phyloP scores from a whole-genome alignment of 2,797 vertebrate genomes.

The Rhinella marina region DNA sequence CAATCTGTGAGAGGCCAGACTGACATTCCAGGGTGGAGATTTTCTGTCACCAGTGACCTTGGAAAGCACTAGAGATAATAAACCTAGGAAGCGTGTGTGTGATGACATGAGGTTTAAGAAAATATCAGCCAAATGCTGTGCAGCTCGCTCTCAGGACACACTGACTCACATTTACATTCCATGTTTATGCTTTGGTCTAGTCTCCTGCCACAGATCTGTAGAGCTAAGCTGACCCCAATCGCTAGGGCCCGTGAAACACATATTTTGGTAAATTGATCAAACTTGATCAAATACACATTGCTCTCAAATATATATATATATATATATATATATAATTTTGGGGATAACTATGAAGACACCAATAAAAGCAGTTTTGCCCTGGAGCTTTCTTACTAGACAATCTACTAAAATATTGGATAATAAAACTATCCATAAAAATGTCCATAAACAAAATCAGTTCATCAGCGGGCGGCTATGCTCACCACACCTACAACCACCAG shows the following conservation, averaged over 20 bases:
- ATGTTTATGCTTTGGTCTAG: background rate
- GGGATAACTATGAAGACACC: no score
- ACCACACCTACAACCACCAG: no score
- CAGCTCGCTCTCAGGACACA: background rate
- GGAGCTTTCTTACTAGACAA: no score
- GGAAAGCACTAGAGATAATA: slow-evolving; percentile 50
- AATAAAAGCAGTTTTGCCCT: no score
- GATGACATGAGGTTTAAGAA: slow-evolving; percentile 49
- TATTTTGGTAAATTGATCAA: background rate
- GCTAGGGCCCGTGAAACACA: background rate
- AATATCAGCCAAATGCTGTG: slow-evolving; percentile 46
- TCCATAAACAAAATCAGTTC: no score
- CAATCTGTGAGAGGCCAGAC: slow-evolving; percentile 50
- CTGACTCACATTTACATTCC: slow-evolving; percentile 31
- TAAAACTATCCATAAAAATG: no score
- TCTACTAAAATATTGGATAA: no score
- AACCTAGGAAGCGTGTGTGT: slow-evolving; percentile 47
- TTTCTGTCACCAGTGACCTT: slow-evolving; percentile 58
- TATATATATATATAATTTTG: no score
- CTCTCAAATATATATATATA: no score
- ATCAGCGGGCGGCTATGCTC: no score
- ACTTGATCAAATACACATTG: no score
- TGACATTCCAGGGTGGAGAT: slow-evolving; percentile 59
- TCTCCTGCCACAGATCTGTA: background rate
- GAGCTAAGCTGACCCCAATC: background rate